These are phyloP conservation scores for Montipora sp. DNA, from an alignment of 64 coral and sea anemone genomes.

Conservation along the genomic window DNA sequence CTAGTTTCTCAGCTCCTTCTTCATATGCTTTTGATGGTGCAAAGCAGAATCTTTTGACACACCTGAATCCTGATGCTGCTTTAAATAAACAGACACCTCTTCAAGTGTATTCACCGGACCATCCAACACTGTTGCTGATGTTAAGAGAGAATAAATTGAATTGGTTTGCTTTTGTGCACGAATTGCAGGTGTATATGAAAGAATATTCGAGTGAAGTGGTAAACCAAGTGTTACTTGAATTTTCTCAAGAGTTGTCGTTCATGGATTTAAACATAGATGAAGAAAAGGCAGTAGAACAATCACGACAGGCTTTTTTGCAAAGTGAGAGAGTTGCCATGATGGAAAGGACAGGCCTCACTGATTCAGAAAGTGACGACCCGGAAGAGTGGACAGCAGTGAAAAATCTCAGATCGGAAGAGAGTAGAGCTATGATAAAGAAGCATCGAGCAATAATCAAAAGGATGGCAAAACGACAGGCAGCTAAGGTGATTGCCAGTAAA, in stretches of 20 bases:
- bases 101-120: constrained; percentile 10
- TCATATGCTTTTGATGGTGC: background rate
- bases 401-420: too few species aligned
- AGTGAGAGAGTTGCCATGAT: too few species aligned
- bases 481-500: too few species aligned
- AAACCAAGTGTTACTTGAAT: constrained; percentile 30
- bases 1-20: background rate
- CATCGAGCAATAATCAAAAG: too few species aligned
- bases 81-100: constrained; percentile 11
- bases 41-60: background rate
- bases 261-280: constrained; percentile 37
- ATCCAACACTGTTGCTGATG: constrained; percentile 21
- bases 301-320: background rate
- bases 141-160: constrained; percentile 37
- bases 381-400: too few species aligned
- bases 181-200: constrained; percentile 1
- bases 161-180: constrained; percentile 47
- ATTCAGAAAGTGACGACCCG: too few species aligned
- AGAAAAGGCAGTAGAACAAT: constrained; percentile 8
- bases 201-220: constrained; percentile 6
- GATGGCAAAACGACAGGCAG: too few species aligned
- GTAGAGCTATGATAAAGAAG: too few species aligned
- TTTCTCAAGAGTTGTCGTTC: constrained; percentile 17
- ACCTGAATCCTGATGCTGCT: background rate
- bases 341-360: too few species aligned